Percentiles rank a stretch among this genome's conserved stretches.
Conservation (phyloP, 1,140 invertebrate genomes). For the Pomacea maculata region DNA sequence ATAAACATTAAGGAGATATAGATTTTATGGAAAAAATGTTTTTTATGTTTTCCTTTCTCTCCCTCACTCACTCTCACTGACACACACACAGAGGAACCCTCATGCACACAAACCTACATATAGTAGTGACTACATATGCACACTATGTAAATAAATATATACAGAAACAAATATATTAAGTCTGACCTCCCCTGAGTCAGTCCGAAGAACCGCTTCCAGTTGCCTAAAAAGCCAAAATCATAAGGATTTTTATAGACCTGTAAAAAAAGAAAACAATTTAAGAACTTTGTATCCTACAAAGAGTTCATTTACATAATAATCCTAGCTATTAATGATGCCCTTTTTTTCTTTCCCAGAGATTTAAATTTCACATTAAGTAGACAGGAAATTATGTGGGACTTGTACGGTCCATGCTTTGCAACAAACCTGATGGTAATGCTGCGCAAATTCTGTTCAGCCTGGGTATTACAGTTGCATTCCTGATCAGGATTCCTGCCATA, state of each 20-base stretch:
- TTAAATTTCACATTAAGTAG: no score
- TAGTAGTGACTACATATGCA: neutral
- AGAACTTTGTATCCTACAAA: neutral
- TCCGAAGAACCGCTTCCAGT: conserved; percentile 90
- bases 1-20: no score
- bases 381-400: no score
- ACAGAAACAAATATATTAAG: neutral
- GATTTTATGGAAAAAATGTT: no score
- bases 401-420: no score
- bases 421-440: no score
- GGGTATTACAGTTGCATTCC: no score
- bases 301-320: neutral
- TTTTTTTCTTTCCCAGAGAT: no score
- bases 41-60: neutral
- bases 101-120: conserved; percentile 2
- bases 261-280: conserved; percentile 33
- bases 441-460: no score
- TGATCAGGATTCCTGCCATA: no score
- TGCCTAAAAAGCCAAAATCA: conserved; percentile 83
- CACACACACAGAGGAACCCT: neutral
- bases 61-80: neutral
- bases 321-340: no score
- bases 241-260: conserved; percentile 85
- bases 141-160: neutral
- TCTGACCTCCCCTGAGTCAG: conserved; percentile 75